Evolutionary conservation across 1,140 invertebrate genomes (phyloP), one percentile per base, ranked within the genome.

Genomic region (Popillia japonica): DNA sequence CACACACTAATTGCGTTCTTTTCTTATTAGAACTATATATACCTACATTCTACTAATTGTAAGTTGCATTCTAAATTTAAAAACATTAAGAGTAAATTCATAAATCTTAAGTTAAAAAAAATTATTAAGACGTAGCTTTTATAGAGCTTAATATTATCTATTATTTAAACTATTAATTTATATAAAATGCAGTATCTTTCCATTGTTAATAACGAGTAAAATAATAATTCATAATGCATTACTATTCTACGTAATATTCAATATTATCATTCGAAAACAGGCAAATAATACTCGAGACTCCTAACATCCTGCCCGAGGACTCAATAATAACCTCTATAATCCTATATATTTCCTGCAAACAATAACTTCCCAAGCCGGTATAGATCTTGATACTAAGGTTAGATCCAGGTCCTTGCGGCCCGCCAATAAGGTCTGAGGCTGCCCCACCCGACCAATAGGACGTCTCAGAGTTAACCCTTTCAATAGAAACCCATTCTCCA

Each of bases 401-500:
- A 83, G 81, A 81, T 82, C 80, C 81, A 84, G 80, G 78, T 78
- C 83, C 82, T 82, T 85, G 84, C 80, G 84, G 84, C 80, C 80
- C 80, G 80, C 85, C 84, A 86, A 85, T 85, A 83, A 82, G 83
- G 83, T 84, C 82, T 83, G 83, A 83, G 84, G 83, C 79, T 80
- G 81, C 83, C 85, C 85, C 82, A 82, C 85, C 81, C 82, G 82
- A 84, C 85, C 84, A 86, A 85, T 85, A 82, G 82, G 82, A 82
- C 83, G 84, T 85, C 84, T 85, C 84, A 72, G 77, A 78, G 77
- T 74, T 72, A 78, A 78, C 77, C 73, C 78, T 68, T 78, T 59
- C 78, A 34, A 11, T 27, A 34, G 20, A 27, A 22, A 42, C 22
- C 48, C 77, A 44, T 73, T 68, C n/a, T 76, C 55, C 8, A 34